A percentile compares a stretch with the other conserved stretches of the same genome.
Evolutionary conservation across 2,888 invertebrate genomes (phyloP).

Genomic region (Drosophila percnosoma): DNA sequence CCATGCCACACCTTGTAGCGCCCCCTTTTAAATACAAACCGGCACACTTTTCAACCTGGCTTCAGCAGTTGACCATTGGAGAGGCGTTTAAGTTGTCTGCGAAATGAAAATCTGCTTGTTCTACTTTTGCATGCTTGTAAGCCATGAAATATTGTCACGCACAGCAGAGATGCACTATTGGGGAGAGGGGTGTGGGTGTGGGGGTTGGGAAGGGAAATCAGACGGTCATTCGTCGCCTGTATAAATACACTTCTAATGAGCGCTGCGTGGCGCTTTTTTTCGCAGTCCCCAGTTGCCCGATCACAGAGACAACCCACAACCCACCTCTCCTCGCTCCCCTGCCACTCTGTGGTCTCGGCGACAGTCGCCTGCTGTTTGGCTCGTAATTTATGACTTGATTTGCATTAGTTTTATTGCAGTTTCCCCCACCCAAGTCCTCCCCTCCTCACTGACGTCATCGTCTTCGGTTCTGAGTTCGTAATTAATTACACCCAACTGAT

Average conservation of each 20-base stretch:
- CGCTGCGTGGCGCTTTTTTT: conserved; percentile 43
- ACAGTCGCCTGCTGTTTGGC: conserved; percentile 41
- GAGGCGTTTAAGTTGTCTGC: background rate
- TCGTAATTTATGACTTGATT: conserved; percentile 63
- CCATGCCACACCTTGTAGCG: background rate
- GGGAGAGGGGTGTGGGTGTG: background rate
- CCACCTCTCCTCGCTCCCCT: background rate
- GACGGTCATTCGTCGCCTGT: conserved; percentile 50
- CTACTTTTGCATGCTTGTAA: conserved; percentile 15
- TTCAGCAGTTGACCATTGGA: background rate
- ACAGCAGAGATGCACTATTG: conserved; percentile 36
- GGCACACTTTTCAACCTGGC: background rate
- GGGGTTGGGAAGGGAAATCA: conserved; percentile 3
- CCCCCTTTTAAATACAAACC: background rate
- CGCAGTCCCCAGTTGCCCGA: conserved; percentile 18
- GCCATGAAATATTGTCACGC: conserved; percentile 73
- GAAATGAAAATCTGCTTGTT: background rate
- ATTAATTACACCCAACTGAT: conserved; percentile 51
- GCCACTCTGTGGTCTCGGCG: background rate
- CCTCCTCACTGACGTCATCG: conserved; percentile 39
- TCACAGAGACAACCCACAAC: conserved; percentile 3
- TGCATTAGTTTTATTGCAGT: conserved; percentile 47
- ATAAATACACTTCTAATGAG: conserved; percentile 63
- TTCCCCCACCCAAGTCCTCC: conserved; percentile 4
- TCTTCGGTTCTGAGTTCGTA: conserved; percentile 19